Base-by-base conservation (phyloP, 2,113 vertebrate genomes). In the Centrocercus urophasianus region DNA sequence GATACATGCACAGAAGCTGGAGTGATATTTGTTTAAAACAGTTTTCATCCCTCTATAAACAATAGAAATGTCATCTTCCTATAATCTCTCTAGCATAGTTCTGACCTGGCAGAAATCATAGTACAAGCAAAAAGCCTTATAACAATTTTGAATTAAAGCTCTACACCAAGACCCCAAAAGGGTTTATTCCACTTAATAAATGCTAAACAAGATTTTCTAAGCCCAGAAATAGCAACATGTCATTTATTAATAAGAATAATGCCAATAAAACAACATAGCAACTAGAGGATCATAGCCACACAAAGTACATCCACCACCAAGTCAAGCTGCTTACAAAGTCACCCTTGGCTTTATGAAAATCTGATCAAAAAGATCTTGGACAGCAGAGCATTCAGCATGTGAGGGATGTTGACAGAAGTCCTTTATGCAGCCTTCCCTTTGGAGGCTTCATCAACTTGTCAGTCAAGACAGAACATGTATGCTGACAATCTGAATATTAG, bases 21-120 rank as follows among this genome's bases (percentile, higher is more conserved):
- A 95, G 61, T 71, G 65, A 30, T 89, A 89, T 91, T 93, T 92
- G 36, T 87, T 93, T 93, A 85, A 88, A 61, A 28, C n/a, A 43
- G 22, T 57, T 94, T 90, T 91, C 54, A 86, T 83, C 20, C 38
- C 42, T 76, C 60, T 83, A 64, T 52, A 91, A 95, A 95, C 69
- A 93, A 85, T 15, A 84, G 8, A 94, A 96, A 95, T 90, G 42
- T 81, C 81, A 92, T 30, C 47, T 93, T 93, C 54, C 48, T 66
- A 28, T 73, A 81, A 90, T 95, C 34, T 84, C 40, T 28, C 32
- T 38, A 73, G 25, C 20, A 63, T 9, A 47, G 2, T 60, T 94
- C 77, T 94, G 78, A 96, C 56, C 77, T 71, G 28, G 70, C 57
- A 93, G n/a, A 93, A 38, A 59, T 20, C 28, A 10, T 66, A 77